These are phyloP conservation scores for Colius striatus DNA, from an alignment of 2,113 vertebrate species.

Conservation along the genomic window DNA sequence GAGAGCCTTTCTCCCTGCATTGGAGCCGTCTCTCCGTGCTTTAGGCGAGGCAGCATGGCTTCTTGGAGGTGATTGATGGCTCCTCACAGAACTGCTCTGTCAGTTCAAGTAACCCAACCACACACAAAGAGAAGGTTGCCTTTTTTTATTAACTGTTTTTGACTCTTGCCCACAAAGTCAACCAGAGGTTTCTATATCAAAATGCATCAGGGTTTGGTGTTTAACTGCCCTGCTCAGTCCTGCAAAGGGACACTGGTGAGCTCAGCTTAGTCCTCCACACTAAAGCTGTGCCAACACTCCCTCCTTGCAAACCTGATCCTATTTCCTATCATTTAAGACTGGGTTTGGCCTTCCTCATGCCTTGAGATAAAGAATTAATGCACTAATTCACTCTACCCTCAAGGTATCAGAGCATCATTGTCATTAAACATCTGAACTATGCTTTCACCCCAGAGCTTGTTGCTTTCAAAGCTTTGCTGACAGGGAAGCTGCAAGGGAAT, in stretches of 20 bases:
- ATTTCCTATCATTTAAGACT: background rate
- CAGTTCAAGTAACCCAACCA: background rate
- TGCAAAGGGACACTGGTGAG: background rate
- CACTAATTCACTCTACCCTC: background rate
- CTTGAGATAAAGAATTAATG: background rate
- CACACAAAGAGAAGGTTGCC: background rate
- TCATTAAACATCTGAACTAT: background rate
- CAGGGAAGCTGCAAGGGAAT: background rate
- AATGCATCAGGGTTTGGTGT: background rate
- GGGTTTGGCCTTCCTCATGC: rapidly evolving
- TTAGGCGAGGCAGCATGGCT: background rate
- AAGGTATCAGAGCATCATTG: background rate
- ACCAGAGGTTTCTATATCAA: background rate
- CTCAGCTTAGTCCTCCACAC: background rate
- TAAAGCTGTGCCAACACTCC: background rate
- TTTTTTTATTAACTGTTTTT: background rate
- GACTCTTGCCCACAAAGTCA: background rate
- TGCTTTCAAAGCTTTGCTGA: background rate
- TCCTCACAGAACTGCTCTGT: background rate
- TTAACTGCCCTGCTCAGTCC: background rate
- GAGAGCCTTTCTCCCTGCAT: background rate
- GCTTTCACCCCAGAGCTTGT: background rate
- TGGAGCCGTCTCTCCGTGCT: background rate
- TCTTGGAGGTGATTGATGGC: conserved; percentile 14
- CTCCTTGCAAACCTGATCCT: background rate